phyloP scores from a whole-genome alignment of 2,113 vertebrate species.

The Edolisoma coerulescens region DNA sequence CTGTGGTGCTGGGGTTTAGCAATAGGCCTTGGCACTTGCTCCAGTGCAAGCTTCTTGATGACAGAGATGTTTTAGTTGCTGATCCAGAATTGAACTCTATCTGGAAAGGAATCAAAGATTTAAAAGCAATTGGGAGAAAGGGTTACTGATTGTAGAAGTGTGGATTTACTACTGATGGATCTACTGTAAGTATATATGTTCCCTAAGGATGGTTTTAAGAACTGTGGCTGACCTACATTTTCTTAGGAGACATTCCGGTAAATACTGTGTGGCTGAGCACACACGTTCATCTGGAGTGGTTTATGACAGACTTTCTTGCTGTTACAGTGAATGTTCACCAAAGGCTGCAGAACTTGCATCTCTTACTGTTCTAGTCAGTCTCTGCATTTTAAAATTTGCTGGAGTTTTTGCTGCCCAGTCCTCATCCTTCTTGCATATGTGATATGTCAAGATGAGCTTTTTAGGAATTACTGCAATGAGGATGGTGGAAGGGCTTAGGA shows the following conservation, averaged over 20 bases:
- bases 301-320: not conserved
- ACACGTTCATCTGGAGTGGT: fast-evolving
- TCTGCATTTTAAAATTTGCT: not conserved
- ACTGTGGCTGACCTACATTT: not conserved
- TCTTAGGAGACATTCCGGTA: not conserved
- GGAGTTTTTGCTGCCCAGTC: not conserved
- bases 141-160: not conserved
- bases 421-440: not conserved
- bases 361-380: not conserved
- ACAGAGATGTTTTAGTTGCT: not conserved
- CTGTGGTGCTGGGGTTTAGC: not conserved
- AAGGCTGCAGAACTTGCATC: not conserved
- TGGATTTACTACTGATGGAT: not conserved
- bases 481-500: not conserved
- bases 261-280: not conserved
- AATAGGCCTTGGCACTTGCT: not conserved
- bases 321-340: not conserved
- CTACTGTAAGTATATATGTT: not conserved
- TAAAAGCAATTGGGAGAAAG: not conserved
- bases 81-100: not conserved
- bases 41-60: not conserved
- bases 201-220: not conserved
- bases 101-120: not conserved
- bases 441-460: not conserved
- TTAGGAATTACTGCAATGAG: not conserved